Evolutionary conservation across 2,113 vertebrate species (phyloP), one percentile per base, ranked within the genome.

Genomic region (Syrrhaptes paradoxus): DNA sequence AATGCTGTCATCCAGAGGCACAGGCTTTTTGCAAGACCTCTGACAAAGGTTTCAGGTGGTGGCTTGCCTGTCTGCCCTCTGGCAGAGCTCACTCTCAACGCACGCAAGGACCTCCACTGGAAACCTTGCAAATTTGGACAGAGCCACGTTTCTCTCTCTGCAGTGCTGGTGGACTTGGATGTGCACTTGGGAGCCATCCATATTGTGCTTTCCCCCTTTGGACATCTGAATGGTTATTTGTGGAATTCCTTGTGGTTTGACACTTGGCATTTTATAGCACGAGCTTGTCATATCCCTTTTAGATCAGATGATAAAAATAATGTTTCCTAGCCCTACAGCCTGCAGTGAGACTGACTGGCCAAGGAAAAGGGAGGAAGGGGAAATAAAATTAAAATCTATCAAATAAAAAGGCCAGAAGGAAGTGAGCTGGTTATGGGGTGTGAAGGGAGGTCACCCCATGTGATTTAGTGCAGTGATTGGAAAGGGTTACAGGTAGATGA

Each of bases 221-320:
- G 80, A 26, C 36, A 48, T 46, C 45, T n/a, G 45, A 94, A 25
- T 2, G 10, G 24, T 78, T 94, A 52, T 91, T 81, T 92, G 78
- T 85, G 93, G 75, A 72, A 89, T 94, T 96, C 68, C 67, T 83
- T 74, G 8, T n/a, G 71, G 29, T 80, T 78, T 78, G 71, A 46
- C 34, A 43, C 36, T 91, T 93, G 85, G 79, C 59, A 41, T 96
- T 95, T 86, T 78, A 31, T 59, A 91, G 80, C 74, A 62, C 0
- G 8, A 54, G 43, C 59, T 43, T 95, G 92, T 96, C 73, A 71
- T 54, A 80, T 85, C 68, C n/a, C 67, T 63, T 96, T 89, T 93
- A 54, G 52, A 76, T 87, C 83, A 80, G 55, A 41, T 19, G 16
- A 55, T 51, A 85, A 87, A 95, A 93, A 46, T 34, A 62, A 70